Conservation (phyloP, 1,140 invertebrate species). For the Tetramorium alpestre region DNA sequence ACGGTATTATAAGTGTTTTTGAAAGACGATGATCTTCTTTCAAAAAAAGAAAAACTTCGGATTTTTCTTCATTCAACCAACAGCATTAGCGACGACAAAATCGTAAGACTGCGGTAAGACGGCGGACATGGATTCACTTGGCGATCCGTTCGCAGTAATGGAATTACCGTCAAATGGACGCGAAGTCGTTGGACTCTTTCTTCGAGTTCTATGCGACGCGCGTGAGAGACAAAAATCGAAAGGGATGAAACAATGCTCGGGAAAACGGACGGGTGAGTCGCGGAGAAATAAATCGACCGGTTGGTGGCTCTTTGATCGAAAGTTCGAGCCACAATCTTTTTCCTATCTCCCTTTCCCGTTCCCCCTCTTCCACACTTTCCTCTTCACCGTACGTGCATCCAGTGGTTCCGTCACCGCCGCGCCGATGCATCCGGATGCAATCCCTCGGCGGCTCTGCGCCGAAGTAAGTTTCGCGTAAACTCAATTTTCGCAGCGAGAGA, state of each 20-base stretch:
- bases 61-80: not conserved
- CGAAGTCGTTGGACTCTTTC: not conserved
- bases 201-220: slow-evolving; percentile 15
- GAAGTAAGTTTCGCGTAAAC: slow-evolving; percentile 69
- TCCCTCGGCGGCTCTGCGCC: slow-evolving; percentile 56
- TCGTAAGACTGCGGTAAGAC: slow-evolving; percentile 24
- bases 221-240: slow-evolving; percentile 60
- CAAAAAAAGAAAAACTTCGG: not conserved
- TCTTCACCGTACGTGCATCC: slow-evolving; percentile 17
- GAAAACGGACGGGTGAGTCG: not conserved
- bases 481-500: slow-evolving; percentile 66
- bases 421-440: slow-evolving; percentile 33
- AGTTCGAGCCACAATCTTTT: slow-evolving; percentile 35
- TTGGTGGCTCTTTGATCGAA: slow-evolving; percentile 44
- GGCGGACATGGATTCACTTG: slow-evolving; percentile 20
- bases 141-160: slow-evolving; percentile 53
- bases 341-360: not conserved
- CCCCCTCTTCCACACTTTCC: not conserved
- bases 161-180: slow-evolving; percentile 52
- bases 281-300: slow-evolving; percentile 50
- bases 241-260: slow-evolving; percentile 12
- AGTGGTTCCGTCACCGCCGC: not conserved
- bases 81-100: not conserved
- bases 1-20: not conserved
- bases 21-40: not conserved